phyloP scores from a whole-genome alignment of 2,888 invertebrate species.

The Sphecodes monilicornis region DNA sequence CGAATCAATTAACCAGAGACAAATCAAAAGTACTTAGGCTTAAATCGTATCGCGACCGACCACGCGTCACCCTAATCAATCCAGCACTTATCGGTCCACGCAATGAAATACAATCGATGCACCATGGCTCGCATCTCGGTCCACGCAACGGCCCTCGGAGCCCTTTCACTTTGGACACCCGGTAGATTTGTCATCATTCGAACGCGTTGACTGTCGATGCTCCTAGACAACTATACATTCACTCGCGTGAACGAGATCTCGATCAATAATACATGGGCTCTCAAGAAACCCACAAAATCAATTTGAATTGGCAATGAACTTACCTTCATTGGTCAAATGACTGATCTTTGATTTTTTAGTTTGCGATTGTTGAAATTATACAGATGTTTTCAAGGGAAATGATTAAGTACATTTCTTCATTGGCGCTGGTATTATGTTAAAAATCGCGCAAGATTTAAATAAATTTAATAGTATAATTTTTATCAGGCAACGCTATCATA shows the following conservation, averaged over 20 bases:
- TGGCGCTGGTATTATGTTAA: too few relatives aligned
- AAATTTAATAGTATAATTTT: neutral
- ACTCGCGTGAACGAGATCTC: too few relatives aligned
- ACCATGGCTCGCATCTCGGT: constrained; percentile 31
- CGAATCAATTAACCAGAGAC: constrained; percentile 58
- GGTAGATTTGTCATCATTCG: neutral
- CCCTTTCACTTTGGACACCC: neutral
- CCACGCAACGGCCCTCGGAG: constrained; percentile 26
- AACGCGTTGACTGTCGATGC: neutral
- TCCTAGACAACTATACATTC: neutral
- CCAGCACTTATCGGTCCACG: neutral
- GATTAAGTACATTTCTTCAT: too few relatives aligned
- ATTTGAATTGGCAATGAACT: too few relatives aligned
- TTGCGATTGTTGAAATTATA: neutral
- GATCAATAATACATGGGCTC: too few relatives aligned
- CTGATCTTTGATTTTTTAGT: neutral
- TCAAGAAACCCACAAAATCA: too few relatives aligned
- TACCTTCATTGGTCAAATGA: neutral
- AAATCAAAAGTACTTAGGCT: constrained; percentile 58
- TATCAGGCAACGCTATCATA: neutral
- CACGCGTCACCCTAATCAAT: constrained; percentile 1
- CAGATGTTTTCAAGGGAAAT: neutral
- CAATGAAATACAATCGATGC: constrained; percentile 19
- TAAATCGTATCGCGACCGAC: constrained; percentile 30
- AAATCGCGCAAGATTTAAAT: neutral